Evolutionary conservation across 2,888 invertebrate species (phyloP).

Genomic region (Leucoma salicis): DNA sequence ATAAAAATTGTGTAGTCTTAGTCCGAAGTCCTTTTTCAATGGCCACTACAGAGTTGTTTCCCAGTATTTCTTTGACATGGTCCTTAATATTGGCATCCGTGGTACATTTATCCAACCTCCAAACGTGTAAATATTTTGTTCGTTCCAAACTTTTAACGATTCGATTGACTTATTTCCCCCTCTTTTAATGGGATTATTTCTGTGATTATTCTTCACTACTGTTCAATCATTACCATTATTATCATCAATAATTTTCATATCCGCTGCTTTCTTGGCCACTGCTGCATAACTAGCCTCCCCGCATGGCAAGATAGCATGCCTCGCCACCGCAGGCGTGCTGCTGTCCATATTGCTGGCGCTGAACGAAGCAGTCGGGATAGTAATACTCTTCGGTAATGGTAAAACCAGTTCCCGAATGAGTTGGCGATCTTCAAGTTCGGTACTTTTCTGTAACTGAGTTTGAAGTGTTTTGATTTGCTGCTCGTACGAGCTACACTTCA

Average conservation of each 20-base stretch:
- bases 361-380: not conserved
- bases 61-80: constrained; percentile 4
- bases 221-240: not conserved
- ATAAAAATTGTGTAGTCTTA: constrained; percentile 8
- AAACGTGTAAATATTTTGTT: constrained; percentile 7
- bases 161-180: constrained; percentile 4
- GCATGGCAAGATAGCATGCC: not conserved
- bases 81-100: constrained; percentile 4
- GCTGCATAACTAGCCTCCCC: constrained; percentile 1
- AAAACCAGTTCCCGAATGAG: too few relatives aligned
- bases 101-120: constrained; percentile 8
- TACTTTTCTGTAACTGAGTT: not conserved
- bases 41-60: not conserved
- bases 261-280: constrained; percentile 8
- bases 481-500: not conserved
- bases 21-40: constrained; percentile 9
- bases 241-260: not conserved
- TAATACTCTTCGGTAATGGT: too few relatives aligned
- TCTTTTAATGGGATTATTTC: constrained; percentile 1
- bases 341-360: too few relatives aligned
- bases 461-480: not conserved
- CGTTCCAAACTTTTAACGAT: constrained; percentile 7
- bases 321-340: not conserved
- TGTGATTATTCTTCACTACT: constrained; percentile 4
- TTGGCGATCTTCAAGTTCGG: not conserved